phyloP scores from a whole-genome alignment of 64 coral and sea anemone genomes.

The Dendronephthya gigantea region DNA sequence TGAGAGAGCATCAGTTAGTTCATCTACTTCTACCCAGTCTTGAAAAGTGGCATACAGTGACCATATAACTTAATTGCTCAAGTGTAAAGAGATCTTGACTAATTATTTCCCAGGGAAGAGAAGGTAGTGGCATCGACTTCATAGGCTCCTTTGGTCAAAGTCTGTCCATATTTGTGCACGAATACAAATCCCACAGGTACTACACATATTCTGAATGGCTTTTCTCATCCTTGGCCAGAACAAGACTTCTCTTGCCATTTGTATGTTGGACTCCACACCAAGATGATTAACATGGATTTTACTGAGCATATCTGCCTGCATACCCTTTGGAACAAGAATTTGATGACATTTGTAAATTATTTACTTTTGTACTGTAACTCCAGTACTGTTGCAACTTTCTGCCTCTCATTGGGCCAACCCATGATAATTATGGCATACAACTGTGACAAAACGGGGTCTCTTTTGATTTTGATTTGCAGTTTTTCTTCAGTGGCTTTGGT shows the following conservation, averaged over 20 bases:
- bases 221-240: constrained; percentile 55
- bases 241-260: constrained; percentile 31
- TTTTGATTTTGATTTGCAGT: constrained; percentile 26
- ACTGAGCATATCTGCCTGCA: constrained; percentile 44
- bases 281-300: constrained; percentile 53
- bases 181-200: constrained; percentile 29
- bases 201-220: constrained; percentile 32
- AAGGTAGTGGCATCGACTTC: constrained; percentile 30
- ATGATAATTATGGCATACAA: constrained; percentile 8
- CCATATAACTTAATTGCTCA: constrained; percentile 18
- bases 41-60: constrained; percentile 51
- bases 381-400: constrained; percentile 6
- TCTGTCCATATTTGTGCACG: constrained; percentile 14
- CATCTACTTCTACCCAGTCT: constrained; percentile 40
- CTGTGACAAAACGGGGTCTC: constrained; percentile 6
- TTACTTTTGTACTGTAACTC: constrained; percentile 33
- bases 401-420: constrained; percentile 42
- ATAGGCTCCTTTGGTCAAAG: not conserved
- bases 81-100: constrained; percentile 30
- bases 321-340: constrained; percentile 29
- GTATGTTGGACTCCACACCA: constrained; percentile 31
- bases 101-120: constrained; percentile 32
- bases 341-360: constrained; percentile 42
- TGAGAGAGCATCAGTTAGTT: constrained; percentile 24
- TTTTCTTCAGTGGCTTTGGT: constrained; percentile 30